Evolutionary conservation across 2,888 invertebrate species (phyloP).

Genomic region (Drosophila limbata): DNA sequence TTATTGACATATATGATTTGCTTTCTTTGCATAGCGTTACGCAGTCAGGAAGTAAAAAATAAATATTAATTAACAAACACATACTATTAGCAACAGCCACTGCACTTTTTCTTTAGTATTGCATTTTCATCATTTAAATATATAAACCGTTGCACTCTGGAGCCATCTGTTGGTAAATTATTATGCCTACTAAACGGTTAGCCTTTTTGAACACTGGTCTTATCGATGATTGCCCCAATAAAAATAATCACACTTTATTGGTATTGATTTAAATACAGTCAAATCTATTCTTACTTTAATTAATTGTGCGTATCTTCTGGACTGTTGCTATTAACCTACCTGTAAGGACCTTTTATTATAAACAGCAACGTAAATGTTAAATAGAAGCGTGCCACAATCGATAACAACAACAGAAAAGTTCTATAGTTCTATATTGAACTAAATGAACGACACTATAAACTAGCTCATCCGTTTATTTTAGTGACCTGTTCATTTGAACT

Average conservation of each 20-base stretch:
- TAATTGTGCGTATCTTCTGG: too few species aligned
- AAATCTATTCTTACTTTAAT: not conserved
- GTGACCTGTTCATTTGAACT: conserved; percentile 4
- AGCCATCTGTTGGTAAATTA: conserved; percentile 27
- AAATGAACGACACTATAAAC: not conserved
- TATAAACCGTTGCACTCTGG: not conserved
- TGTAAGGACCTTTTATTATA: too few species aligned
- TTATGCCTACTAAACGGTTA: not conserved
- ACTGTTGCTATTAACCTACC: too few species aligned
- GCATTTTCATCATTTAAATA: conserved; percentile 18
- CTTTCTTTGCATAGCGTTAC: conserved; percentile 36
- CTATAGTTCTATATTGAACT: conserved; percentile 3
- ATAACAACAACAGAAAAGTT: not conserved
- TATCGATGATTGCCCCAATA: not conserved
- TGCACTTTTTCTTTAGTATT: not conserved
- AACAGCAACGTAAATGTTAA: too few species aligned
- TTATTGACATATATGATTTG: conserved; percentile 36
- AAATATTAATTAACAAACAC: conserved; percentile 53
- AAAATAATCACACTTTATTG: too few species aligned
- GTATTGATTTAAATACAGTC: not conserved
- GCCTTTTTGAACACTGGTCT: not conserved
- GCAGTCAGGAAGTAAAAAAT: conserved; percentile 53
- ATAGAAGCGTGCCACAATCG: not conserved
- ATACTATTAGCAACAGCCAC: conserved; percentile 10
- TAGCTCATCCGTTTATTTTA: not conserved